Evolutionary conservation across 2,113 vertebrate species (phyloP).

Genomic region (Hippoglossus stenolepis): DNA sequence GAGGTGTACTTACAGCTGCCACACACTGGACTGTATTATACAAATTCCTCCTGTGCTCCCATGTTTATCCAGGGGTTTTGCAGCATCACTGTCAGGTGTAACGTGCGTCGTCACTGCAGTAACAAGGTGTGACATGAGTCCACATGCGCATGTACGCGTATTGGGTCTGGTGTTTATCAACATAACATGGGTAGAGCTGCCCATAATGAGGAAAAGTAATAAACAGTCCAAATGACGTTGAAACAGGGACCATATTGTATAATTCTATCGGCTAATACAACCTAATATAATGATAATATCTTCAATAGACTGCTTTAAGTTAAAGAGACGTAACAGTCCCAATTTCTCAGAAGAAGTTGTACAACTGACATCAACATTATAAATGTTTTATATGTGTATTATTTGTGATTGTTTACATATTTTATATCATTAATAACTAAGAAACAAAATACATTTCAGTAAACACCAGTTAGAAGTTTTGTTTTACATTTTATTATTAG

Average conservation of each 20-base stretch:
- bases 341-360: no score
- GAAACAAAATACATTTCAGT: no score
- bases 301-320: neutral
- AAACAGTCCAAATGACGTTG: neutral
- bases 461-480: no score
- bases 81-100: constrained; percentile 40
- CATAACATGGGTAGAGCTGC: neutral
- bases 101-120: constrained; percentile 34
- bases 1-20: constrained; percentile 63
- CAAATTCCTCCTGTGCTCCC: constrained; percentile 37
- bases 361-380: no score
- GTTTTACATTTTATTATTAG: no score
- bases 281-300: neutral
- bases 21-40: constrained; percentile 28
- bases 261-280: no score
- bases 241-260: neutral
- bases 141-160: neutral
- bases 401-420: no score
- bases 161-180: constrained; percentile 33
- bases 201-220: neutral
- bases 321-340: neutral
- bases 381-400: no score
- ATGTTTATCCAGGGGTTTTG: constrained; percentile 53
- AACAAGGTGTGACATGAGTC: constrained; percentile 55
- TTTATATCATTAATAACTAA: no score